A percentile compares a stretch with the other conserved stretches of the same genome.
These are phyloP conservation scores for Pomacea canaliculata DNA, from an alignment of 2,888 invertebrate genomes.

Conservation along the genomic window DNA sequence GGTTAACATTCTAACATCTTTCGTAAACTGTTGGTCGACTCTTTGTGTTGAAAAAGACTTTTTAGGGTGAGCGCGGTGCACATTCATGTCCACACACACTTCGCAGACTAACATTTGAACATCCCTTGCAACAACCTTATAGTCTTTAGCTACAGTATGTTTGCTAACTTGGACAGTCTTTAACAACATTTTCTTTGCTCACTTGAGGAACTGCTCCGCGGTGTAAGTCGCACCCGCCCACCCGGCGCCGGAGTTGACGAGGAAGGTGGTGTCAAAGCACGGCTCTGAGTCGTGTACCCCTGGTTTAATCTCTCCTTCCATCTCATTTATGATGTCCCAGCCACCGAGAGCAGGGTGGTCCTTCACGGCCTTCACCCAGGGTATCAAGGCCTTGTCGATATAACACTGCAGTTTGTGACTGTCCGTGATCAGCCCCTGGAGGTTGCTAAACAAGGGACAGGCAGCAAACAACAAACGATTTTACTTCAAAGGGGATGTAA, in stretches of 20 bases:
- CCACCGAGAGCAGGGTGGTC: slow-evolving; percentile 53
- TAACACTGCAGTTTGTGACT: slow-evolving; percentile 55
- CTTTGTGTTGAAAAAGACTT: no score
- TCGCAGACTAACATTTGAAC: no score
- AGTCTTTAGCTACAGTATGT: no score
- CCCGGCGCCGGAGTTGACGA: slow-evolving; percentile 53
- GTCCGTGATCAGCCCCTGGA: slow-evolving; percentile 39
- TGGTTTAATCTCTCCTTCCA: slow-evolving; percentile 50
- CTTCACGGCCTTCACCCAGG: slow-evolving; percentile 52
- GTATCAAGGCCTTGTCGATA: slow-evolving; percentile 52
- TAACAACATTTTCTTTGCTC: background rate
- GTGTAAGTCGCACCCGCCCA: slow-evolving; percentile 51
- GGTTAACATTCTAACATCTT: no score
- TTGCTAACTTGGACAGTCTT: slow-evolving; percentile 32
- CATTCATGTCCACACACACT: no score
- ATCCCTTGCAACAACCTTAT: no score
- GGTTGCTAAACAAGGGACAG: slow-evolving; percentile 21
- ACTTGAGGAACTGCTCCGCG: slow-evolving; percentile 47
- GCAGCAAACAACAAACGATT: no score
- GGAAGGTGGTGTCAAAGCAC: slow-evolving; percentile 49
- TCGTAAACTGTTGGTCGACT: no score
- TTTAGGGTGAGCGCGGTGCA: no score
- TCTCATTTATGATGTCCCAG: slow-evolving; percentile 63
- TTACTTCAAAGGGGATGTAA: no score
- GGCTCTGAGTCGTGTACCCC: slow-evolving; percentile 39